These are phyloP conservation scores for Motacilla tschutschensis DNA, from an alignment of 2,113 vertebrate species.

Conservation along the genomic window DNA sequence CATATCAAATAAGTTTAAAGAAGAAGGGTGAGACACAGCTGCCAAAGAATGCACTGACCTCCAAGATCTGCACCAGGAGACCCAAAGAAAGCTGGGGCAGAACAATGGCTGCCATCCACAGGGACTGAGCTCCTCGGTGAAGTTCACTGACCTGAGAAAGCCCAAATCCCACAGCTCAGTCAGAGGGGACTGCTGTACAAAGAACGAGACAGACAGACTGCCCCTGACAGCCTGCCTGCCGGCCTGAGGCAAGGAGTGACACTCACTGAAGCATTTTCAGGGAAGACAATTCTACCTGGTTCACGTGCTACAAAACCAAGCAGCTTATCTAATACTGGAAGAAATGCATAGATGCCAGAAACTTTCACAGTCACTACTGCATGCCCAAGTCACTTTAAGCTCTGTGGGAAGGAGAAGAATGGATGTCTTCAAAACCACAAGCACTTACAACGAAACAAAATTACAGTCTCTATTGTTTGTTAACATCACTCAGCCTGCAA, in stretches of 20 bases:
- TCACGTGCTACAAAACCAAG: background rate
- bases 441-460: background rate
- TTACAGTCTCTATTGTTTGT: background rate
- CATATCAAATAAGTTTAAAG: background rate
- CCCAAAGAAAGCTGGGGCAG: background rate
- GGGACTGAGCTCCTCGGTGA: background rate
- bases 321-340: background rate
- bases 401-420: background rate
- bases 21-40: background rate
- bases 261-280: background rate
- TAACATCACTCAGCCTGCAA: background rate
- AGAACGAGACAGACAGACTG: background rate
- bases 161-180: background rate
- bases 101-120: background rate
- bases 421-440: slow-evolving; percentile 19
- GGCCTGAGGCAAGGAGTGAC: background rate
- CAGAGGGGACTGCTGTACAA: background rate
- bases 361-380: background rate
- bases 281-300: background rate
- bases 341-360: background rate
- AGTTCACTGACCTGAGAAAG: background rate
- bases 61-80: background rate
- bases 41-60: background rate
- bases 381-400: background rate
- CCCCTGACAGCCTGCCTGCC: background rate